Percentiles rank a stretch among this genome's conserved stretches.
These are phyloP conservation scores for Hystrix brachyura DNA, from an alignment of 2,113 vertebrate genomes.

Conservation along the genomic window DNA sequence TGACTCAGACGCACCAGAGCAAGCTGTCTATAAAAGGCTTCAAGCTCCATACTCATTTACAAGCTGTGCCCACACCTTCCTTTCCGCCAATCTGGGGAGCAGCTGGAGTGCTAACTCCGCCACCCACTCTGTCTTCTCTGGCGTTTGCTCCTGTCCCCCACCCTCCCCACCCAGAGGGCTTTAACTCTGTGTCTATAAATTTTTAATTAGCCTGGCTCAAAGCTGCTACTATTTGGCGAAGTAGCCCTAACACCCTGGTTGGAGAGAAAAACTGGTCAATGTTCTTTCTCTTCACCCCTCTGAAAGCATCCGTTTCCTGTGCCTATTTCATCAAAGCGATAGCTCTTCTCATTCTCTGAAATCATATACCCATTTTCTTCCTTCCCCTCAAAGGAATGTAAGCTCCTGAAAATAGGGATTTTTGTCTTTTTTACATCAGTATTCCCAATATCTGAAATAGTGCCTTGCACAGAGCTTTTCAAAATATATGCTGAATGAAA, in stretches of 20 bases:
- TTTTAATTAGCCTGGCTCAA: neutral
- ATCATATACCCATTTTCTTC: neutral
- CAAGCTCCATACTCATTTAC: slow-evolving; percentile 57
- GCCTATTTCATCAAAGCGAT: neutral
- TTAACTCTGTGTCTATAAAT: neutral
- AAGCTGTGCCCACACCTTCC: slow-evolving; percentile 74
- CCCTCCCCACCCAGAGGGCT: neutral
- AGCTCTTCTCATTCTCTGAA: neutral
- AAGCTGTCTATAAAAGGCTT: slow-evolving; percentile 54
- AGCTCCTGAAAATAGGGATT: neutral
- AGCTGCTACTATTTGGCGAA: neutral
- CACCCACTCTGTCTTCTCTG: neutral
- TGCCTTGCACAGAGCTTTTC: neutral
- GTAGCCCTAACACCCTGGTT: neutral
- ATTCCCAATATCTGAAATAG: neutral
- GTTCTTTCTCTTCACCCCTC: neutral
- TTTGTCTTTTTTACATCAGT: neutral
- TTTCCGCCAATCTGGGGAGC: slow-evolving; percentile 65
- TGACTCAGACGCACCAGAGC: neutral
- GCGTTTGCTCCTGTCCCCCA: neutral
- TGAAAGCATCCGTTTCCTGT: neutral
- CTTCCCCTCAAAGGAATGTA: neutral
- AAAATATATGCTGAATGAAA: neutral
- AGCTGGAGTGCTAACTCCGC: slow-evolving; percentile 73
- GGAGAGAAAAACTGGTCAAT: neutral